A percentile compares a stretch with the other conserved stretches of the same genome.
Conservation (phyloP, 2,888 invertebrate genomes). For the Hypselothyrea guttata region DNA sequence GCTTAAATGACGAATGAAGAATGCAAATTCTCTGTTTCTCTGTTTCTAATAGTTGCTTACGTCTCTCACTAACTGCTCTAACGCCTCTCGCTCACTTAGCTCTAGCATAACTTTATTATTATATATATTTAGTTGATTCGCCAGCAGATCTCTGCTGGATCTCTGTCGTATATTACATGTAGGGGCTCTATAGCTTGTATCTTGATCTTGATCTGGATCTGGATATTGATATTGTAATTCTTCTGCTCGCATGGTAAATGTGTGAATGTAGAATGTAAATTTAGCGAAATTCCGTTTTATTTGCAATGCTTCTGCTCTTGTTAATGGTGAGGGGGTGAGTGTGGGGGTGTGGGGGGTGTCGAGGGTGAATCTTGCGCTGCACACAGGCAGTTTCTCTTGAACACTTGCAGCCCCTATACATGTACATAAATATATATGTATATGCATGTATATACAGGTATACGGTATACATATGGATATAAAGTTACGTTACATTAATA, state of each 20-base stretch:
- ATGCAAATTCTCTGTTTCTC: constrained; percentile 34
- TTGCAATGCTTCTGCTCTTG: constrained; percentile 42
- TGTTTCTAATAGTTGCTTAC: neutral
- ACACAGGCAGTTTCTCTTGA: constrained; percentile 74
- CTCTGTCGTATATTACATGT: constrained; percentile 3
- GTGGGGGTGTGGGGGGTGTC: constrained; percentile 7
- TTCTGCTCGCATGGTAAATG: constrained; percentile 33
- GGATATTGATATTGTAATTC: constrained; percentile 24
- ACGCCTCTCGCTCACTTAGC: constrained; percentile 21
- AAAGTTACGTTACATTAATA: constrained; percentile 15
- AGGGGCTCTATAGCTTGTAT: no score
- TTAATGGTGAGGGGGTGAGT: constrained; percentile 27
- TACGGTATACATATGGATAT: constrained; percentile 42
- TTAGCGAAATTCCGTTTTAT: constrained; percentile 45
- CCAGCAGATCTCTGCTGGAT: constrained; percentile 5
- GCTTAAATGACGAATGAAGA: constrained; percentile 60
- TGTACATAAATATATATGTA: constrained; percentile 37
- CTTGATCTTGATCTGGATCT: no score
- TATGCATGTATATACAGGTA: constrained; percentile 31
- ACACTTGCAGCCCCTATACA: constrained; percentile 67
- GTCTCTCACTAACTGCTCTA: neutral
- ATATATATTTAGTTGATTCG: constrained; percentile 9
- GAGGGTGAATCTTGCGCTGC: constrained; percentile 57
- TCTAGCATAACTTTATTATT: constrained; percentile 30
- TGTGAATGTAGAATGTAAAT: constrained; percentile 30